phyloP scores from a whole-genome alignment of 2,113 vertebrate genomes.

The Semicossyphus pulcher region DNA sequence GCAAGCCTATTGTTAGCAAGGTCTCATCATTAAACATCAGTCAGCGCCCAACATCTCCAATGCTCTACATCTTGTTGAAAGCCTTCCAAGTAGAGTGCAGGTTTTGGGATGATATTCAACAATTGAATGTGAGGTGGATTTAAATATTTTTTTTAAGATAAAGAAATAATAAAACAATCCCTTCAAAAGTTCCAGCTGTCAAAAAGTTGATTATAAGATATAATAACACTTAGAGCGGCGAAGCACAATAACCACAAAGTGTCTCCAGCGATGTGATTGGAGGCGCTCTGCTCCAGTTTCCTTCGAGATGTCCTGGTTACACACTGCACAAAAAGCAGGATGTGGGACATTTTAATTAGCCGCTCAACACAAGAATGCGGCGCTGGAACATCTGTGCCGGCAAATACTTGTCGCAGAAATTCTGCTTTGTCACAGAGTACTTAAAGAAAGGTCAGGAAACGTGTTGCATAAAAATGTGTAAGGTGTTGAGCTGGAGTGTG shows the following conservation, averaged over 20 bases:
- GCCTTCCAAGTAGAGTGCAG: background rate
- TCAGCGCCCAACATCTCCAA: too few relatives aligned
- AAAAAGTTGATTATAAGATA: slow-evolving; percentile 12
- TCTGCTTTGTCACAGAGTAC: slow-evolving; percentile 11
- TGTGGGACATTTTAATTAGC: slow-evolving; percentile 58
- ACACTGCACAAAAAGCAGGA: slow-evolving; percentile 26
- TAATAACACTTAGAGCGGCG: slow-evolving; percentile 5
- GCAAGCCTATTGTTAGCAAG: too few relatives aligned
- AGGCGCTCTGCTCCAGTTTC: slow-evolving; percentile 48
- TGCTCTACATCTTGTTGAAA: background rate
- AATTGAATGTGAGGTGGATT: too few relatives aligned
- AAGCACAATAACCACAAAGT: background rate
- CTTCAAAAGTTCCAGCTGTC: background rate
- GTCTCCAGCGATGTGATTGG: background rate
- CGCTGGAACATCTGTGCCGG: background rate
- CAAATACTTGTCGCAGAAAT: slow-evolving; percentile 15
- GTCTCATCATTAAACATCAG: background rate
- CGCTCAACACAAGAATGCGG: background rate
- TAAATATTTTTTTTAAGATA: too few relatives aligned
- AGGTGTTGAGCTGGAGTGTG: slow-evolving; percentile 40
- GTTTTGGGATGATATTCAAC: background rate
- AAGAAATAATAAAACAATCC: background rate
- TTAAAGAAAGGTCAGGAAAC: slow-evolving; percentile 31
- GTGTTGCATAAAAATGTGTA: slow-evolving; percentile 17
- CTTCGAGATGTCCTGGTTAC: slow-evolving; percentile 16